These are phyloP conservation scores for Frieseomelitta varia DNA, from an alignment of 1,140 invertebrate species.

Conservation along the genomic window DNA sequence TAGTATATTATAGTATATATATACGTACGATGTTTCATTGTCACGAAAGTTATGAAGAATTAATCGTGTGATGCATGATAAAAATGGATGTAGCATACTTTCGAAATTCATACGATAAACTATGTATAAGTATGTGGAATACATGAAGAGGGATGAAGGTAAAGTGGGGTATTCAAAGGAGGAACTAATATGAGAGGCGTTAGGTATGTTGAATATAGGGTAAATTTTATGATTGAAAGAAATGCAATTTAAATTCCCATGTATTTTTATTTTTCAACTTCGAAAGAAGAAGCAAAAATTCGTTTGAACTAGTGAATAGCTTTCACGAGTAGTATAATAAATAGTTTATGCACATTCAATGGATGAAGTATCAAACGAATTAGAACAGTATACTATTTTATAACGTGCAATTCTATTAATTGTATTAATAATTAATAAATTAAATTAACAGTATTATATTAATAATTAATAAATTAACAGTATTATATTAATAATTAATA, in stretches of 20 bases:
- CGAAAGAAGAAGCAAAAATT: background rate
- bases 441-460: too few species aligned
- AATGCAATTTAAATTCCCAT: background rate
- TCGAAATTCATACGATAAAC: background rate
- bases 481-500: too few species aligned
- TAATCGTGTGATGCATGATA: background rate
- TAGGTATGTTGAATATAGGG: too few species aligned
- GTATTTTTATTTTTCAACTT: background rate
- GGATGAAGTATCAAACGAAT: too few species aligned
- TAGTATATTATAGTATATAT: background rate
- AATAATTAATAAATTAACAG: too few species aligned
- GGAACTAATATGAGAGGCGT: background rate
- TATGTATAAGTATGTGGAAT: slow-evolving; percentile 5
- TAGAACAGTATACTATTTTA: too few species aligned
- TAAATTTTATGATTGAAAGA: background rate
- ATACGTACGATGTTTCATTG: too few species aligned
- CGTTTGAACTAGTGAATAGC: background rate
- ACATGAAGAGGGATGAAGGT: background rate
- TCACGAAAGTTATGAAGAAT: background rate
- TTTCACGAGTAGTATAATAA: too few species aligned
- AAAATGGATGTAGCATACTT: background rate
- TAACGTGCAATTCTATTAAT: too few species aligned
- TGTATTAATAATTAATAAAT: too few species aligned
- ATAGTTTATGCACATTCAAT: too few species aligned
- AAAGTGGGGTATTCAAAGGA: background rate